These are phyloP conservation scores for Athetis lepigone DNA, from an alignment of 2,888 invertebrate genomes.

Conservation along the genomic window DNA sequence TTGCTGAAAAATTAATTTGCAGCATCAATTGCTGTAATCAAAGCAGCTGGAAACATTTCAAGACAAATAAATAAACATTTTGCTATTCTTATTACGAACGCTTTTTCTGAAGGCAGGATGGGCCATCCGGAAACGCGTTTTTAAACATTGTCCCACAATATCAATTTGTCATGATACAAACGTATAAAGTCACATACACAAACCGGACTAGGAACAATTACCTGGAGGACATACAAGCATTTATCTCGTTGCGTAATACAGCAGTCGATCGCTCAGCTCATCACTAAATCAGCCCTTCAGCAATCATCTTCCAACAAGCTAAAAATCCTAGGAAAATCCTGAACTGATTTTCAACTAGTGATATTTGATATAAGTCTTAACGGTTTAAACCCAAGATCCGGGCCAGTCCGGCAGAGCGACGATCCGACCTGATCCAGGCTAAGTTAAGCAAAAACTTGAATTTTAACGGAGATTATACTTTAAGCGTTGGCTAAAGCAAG, in stretches of 20 bases:
- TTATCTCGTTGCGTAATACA: too few relatives aligned
- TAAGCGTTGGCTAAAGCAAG: neutral
- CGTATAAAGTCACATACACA: too few relatives aligned
- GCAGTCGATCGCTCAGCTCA: too few relatives aligned
- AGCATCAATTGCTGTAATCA: conserved; percentile 6
- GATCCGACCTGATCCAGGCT: conserved; percentile 52
- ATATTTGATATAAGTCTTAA: conserved; percentile 53
- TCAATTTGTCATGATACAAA: too few relatives aligned
- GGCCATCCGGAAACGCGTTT: too few relatives aligned
- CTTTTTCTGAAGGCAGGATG: too few relatives aligned
- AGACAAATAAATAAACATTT: neutral
- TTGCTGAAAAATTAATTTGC: neutral
- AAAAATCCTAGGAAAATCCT: conserved; percentile 16
- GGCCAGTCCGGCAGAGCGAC: conserved; percentile 12
- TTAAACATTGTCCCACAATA: too few relatives aligned
- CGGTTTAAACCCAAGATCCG: conserved; percentile 49
- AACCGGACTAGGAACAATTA: too few relatives aligned
- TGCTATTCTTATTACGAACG: too few relatives aligned
- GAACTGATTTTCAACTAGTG: conserved; percentile 41
- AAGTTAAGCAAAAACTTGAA: conserved; percentile 64
- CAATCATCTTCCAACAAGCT: conserved; percentile 13
- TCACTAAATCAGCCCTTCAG: too few relatives aligned
- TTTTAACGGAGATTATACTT: conserved; percentile 66
- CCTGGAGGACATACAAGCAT: too few relatives aligned
- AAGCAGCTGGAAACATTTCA: neutral